Conservation (phyloP, 2,888 invertebrate species). For the Rhodophaea formosa region DNA sequence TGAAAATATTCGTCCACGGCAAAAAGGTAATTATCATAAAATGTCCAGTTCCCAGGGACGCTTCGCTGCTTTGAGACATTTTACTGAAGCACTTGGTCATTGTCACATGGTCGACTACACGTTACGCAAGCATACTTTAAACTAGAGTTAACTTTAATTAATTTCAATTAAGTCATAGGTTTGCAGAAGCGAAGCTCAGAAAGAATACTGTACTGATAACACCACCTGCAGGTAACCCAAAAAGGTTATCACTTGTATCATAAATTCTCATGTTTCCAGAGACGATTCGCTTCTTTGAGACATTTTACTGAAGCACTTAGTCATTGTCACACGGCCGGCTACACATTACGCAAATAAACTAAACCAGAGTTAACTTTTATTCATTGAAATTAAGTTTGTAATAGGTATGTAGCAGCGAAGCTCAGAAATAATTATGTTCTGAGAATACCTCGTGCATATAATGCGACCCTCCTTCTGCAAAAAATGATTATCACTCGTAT, state of each 20-base stretch:
- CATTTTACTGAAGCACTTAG: constrained; percentile 42
- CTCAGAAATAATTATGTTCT: too few species aligned
- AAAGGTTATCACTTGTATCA: constrained; percentile 46
- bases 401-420: too few species aligned
- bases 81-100: constrained; percentile 26
- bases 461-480: too few species aligned
- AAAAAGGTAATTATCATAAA: constrained; percentile 51
- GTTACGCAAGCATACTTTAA: neutral
- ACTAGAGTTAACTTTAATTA: neutral
- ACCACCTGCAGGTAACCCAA: neutral
- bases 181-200: neutral
- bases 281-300: constrained; percentile 63
- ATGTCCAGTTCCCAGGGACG: constrained; percentile 64
- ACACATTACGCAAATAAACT: neutral
- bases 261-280: constrained; percentile 56
- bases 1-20: constrained; percentile 18
- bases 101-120: constrained; percentile 7
- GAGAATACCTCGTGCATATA: too few species aligned
- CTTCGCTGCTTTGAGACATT: constrained; percentile 66
- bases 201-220: too few species aligned
- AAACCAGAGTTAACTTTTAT: constrained; percentile 4
- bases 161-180: neutral
- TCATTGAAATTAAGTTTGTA: too few species aligned
- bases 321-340: constrained; percentile 3
- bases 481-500: too few species aligned